Base-by-base conservation (phyloP, 2,888 invertebrate species). In the Cylloceria caligata region DNA sequence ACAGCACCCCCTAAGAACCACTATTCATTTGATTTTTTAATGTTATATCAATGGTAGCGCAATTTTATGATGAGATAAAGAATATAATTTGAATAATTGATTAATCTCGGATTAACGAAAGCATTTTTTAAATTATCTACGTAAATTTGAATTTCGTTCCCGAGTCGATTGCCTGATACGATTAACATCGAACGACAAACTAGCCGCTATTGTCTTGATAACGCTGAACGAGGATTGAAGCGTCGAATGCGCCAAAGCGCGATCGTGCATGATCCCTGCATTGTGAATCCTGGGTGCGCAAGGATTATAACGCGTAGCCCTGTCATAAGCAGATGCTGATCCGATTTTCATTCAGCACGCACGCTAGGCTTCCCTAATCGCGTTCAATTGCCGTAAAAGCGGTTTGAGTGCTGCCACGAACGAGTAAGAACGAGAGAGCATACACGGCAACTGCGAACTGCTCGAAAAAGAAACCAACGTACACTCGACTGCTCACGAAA, bases 301-400 rank as follows among this genome's bases (percentile, higher is more conserved):
- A 83, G 88, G 88, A 90, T 90, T 90, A 90, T 90, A 86, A 89
- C 89, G 87, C 89, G 79, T 73, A 84, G 71, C 82, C 86, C 90
- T 90, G 90, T 91, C 91, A 90, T 90, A 91, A 91, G 91, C 91
- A 92, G 91, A 91, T 91, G 91, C 87, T 88, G 88, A 90, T 90
- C 89, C 88, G 87, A 89, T 89, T 84, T 81, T 87, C 85, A 81
- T 78, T 87, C 84, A 85, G 69, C 62, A 72, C 69, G 84, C 81
- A 86, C 87, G 85, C 80, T 83, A 85, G 84, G 81, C 85, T 87
- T 87, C 86, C 88, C 87, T 88, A 89, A 91, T 90, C 90, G 89
- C 87, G 85, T 88, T 91, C 90, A 90, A 91, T 91, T 91, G 91
- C 89, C 90, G 89, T 91, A 88, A 91, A 91, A 91, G 91, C 89